Conservation (phyloP, 2,888 invertebrate species). For the Rhogogaster chlorosoma region DNA sequence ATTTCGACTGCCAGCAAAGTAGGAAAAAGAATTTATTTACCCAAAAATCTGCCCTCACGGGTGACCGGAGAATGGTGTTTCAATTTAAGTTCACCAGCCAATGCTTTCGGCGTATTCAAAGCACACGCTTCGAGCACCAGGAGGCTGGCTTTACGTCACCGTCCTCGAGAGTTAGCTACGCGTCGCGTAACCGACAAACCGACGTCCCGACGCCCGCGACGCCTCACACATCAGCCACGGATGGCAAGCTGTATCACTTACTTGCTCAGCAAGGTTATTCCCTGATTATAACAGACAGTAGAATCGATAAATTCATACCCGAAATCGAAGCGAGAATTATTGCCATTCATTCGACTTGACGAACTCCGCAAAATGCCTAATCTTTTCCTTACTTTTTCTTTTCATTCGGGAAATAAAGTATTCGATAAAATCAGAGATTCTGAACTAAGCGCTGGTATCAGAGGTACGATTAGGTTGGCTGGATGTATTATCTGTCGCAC, state of each 20-base stretch:
- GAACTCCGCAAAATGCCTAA: neutral
- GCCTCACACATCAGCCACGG: conserved; percentile 65
- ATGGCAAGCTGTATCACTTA: conserved; percentile 9
- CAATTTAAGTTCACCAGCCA: conserved; percentile 35
- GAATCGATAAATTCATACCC: neutral
- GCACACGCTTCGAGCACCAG: conserved; percentile 51
- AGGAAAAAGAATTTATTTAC: conserved; percentile 35
- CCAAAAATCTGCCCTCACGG: conserved; percentile 36
- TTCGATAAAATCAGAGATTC: conserved; percentile 3
- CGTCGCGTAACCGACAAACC: conserved; percentile 64
- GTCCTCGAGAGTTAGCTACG: conserved; percentile 65
- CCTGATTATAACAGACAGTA: neutral
- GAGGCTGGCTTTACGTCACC: conserved; percentile 68
- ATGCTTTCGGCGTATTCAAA: conserved; percentile 32
- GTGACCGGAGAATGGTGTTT: conserved; percentile 35
- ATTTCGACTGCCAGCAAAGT: neutral
- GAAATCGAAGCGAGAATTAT: neutral
- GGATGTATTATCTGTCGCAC: conserved; percentile 67
- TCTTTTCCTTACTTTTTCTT: neutral
- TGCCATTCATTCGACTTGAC: neutral
- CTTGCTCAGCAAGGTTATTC: neutral
- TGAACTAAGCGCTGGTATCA: conserved; percentile 1
- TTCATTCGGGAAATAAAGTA: neutral
- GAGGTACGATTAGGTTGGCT: conserved; percentile 5
- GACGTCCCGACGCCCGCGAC: conserved; percentile 62